A percentile compares a stretch with the other conserved stretches of the same genome.
phyloP scores from a whole-genome alignment of 2,888 invertebrate species.

The Caenorhabditis wallacei region DNA sequence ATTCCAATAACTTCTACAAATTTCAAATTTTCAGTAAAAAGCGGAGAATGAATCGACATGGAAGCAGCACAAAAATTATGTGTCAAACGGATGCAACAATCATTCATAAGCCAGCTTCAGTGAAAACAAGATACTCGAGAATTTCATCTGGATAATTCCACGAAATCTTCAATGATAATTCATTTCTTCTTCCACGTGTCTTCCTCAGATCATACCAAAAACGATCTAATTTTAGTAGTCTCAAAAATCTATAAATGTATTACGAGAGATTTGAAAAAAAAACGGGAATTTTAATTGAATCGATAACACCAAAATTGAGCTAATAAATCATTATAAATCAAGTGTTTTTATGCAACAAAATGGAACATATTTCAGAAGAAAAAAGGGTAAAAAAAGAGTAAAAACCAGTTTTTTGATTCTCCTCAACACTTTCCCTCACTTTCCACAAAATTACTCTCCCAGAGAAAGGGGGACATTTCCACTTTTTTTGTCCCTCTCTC shows the following conservation, averaged over 20 bases:
- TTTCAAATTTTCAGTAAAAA: constrained; percentile 39
- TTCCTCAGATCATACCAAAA: constrained; percentile 36
- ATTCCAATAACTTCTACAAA: too few species aligned
- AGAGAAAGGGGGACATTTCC: not conserved
- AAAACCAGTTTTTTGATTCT: constrained; percentile 35
- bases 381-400: constrained; percentile 3
- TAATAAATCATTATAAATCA: constrained; percentile 29
- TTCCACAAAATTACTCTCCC: constrained; percentile 41
- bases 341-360: constrained; percentile 29
- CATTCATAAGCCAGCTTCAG: constrained; percentile 30
- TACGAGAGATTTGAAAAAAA: constrained; percentile 4
- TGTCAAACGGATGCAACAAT: constrained; percentile 39
- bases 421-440: constrained; percentile 17
- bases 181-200: constrained; percentile 24
- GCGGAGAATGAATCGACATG: constrained; percentile 39
- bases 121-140: constrained; percentile 50
- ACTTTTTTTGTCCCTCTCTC: constrained; percentile 1
- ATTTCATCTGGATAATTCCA: constrained; percentile 52
- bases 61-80: constrained; percentile 53
- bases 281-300: constrained; percentile 4
- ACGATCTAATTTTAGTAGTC: constrained; percentile 30
- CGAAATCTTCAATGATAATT: not conserved
- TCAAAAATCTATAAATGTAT: constrained; percentile 15
- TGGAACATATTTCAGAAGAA: constrained; percentile 3
- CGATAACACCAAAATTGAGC: constrained; percentile 7